These are phyloP conservation scores for Sinohyriopsis cumingii DNA, from an alignment of 2,888 invertebrate species.

Conservation along the genomic window DNA sequence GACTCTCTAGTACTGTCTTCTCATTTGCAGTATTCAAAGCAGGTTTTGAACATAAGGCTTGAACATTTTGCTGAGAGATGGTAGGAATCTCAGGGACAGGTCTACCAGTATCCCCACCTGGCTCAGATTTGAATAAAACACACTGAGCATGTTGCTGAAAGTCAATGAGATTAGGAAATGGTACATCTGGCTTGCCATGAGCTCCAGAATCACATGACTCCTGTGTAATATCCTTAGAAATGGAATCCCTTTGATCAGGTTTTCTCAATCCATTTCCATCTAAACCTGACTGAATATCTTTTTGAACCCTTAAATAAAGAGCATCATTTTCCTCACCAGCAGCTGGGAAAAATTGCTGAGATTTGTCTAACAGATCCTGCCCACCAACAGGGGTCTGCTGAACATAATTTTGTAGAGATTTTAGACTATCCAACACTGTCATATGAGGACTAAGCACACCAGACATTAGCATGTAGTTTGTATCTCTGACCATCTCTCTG, in stretches of 20 bases:
- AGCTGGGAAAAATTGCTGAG: too few species aligned
- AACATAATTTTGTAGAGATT: conserved; percentile 41
- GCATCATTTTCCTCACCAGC: too few species aligned
- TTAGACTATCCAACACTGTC: conserved; percentile 40
- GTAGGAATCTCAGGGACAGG: too few species aligned
- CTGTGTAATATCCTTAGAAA: too few species aligned
- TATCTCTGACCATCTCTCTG: conserved; percentile 41
- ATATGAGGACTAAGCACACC: conserved; percentile 41
- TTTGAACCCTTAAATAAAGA: too few species aligned
- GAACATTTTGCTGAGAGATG: background rate
- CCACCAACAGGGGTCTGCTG: too few species aligned
- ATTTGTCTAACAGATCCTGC: too few species aligned
- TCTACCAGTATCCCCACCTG: conserved; percentile 5
- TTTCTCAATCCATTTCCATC: too few species aligned
- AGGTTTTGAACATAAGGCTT: conserved; percentile 2
- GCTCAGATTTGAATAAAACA: conserved; percentile 15
- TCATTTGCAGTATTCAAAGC: conserved; percentile 3
- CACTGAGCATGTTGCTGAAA: conserved; percentile 40
- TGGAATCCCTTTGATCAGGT: too few species aligned
- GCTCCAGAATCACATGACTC: too few species aligned
- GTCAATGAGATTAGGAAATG: conserved; percentile 39
- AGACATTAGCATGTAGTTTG: conserved; percentile 63
- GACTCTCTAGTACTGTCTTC: conserved; percentile 15
- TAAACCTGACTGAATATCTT: too few species aligned
- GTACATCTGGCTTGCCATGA: conserved; percentile 21